Conservation (phyloP, 2,888 invertebrate genomes). For the Drosophila neutralis region DNA sequence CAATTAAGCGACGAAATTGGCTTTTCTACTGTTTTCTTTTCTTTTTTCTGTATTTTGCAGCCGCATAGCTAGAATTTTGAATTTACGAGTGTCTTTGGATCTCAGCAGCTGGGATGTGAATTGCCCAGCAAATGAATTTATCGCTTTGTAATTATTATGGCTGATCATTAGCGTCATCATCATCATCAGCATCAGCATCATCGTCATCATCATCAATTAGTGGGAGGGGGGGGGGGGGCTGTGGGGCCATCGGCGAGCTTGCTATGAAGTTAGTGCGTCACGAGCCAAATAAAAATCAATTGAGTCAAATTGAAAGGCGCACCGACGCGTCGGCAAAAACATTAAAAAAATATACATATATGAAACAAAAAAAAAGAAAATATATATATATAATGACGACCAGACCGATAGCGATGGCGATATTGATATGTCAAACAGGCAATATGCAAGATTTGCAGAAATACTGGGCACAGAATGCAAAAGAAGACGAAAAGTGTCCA, state of each 20-base stretch:
- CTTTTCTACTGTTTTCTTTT: conserved; percentile 1
- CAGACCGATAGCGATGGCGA: conserved; percentile 1
- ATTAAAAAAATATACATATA: background rate
- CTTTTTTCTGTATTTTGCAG: conserved; percentile 11
- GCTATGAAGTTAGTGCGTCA: conserved; percentile 44
- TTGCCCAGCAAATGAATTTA: conserved; percentile 60
- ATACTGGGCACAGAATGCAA: background rate
- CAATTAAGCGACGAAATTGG: conserved; percentile 12
- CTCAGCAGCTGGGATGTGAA: conserved; percentile 9
- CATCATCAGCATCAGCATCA: conserved; percentile 42
- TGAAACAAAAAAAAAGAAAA: background rate
- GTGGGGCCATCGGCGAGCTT: background rate
- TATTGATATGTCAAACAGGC: conserved; percentile 1
- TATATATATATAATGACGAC: background rate
- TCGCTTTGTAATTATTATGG: conserved; percentile 64
- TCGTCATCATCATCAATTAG: conserved; percentile 26
- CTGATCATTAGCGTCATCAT: conserved; percentile 62
- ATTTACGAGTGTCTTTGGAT: conserved; percentile 17
- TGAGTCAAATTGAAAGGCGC: conserved; percentile 63
- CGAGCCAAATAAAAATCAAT: conserved; percentile 67
- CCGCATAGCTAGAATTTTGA: conserved; percentile 9
- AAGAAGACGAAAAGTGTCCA: background rate
- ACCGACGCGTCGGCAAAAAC: conserved; percentile 3
- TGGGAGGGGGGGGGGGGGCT: background rate
- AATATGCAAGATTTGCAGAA: background rate